Conservation (phyloP, 1,140 invertebrate genomes). For the Ceratosolen fusciceps region DNA sequence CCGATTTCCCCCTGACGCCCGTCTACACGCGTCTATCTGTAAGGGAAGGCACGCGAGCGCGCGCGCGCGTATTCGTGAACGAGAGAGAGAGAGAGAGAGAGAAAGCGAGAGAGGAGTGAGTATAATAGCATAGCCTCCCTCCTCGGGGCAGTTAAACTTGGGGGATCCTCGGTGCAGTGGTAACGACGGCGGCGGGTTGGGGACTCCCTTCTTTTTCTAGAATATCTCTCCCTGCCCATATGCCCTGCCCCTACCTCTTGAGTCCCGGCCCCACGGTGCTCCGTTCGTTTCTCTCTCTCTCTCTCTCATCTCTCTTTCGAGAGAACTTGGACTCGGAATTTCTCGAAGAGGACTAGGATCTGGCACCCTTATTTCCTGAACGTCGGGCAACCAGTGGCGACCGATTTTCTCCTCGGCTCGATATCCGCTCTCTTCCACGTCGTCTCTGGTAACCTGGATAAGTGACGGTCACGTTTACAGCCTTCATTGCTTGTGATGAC, state of each 20-base stretch:
- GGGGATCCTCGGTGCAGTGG: slow-evolving; percentile 48
- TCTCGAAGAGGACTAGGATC: not conserved
- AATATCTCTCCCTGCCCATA: slow-evolving; percentile 52
- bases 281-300: not conserved
- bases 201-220: slow-evolving; percentile 68
- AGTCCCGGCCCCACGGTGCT: not conserved
- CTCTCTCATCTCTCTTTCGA: not conserved
- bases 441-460: too few species aligned
- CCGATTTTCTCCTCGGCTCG: too few species aligned
- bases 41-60: not conserved
- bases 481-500: too few species aligned
- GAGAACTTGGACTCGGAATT: not conserved
- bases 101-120: not conserved
- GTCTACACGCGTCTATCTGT: not conserved
- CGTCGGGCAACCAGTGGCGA: not conserved
- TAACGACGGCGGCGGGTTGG: slow-evolving; percentile 46
- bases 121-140: slow-evolving; percentile 33
- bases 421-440: too few species aligned
- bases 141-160: slow-evolving; percentile 46
- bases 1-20: not conserved
- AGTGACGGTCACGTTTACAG: too few species aligned
- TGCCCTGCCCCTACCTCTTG: slow-evolving; percentile 49
- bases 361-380: not conserved
- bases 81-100: slow-evolving; percentile 30
- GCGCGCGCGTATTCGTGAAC: too few species aligned